phyloP scores from a whole-genome alignment of 92 coral and sea anemone genomes.

The Pocillopora grandis region DNA sequence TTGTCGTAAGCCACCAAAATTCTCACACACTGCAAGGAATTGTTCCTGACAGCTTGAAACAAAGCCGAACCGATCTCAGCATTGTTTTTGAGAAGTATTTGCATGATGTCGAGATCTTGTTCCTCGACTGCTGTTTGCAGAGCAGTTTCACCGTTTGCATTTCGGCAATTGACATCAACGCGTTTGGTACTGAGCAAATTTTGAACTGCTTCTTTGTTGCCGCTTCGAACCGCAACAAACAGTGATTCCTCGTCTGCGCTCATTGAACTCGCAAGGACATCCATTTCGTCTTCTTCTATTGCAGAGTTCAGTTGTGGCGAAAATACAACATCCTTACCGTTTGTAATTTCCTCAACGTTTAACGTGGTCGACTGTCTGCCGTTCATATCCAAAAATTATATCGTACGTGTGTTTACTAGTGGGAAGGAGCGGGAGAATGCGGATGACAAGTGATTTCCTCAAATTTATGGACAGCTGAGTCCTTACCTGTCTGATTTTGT shows the following conservation, averaged over 20 bases:
- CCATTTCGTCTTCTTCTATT: constrained; percentile 13
- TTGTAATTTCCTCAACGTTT: background rate
- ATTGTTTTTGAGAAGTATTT: constrained; percentile 47
- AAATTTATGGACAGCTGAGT: no score
- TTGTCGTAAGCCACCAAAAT: constrained; percentile 61
- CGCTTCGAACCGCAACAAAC: constrained; percentile 69
- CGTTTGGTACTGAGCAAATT: constrained; percentile 33
- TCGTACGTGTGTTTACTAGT: no score
- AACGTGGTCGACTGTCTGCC: background rate
- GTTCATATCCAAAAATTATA: background rate
- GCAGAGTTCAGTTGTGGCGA: background rate
- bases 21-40: constrained; percentile 63
- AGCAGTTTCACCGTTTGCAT: constrained; percentile 69
- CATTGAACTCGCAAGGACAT: background rate
- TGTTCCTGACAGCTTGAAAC: constrained; percentile 73
- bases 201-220: constrained; percentile 57
- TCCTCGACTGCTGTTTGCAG: constrained; percentile 78
- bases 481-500: no score
- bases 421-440: no score
- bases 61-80: constrained; percentile 73
- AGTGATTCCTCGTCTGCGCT: constrained; percentile 53
- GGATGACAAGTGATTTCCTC: no score
- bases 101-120: constrained; percentile 49
- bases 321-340: background rate
- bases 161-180: constrained; percentile 63